A percentile compares a stretch with the other conserved stretches of the same genome.
phyloP scores from a whole-genome alignment of 1,140 invertebrate genomes.

The Temnothorax curvispinosus region DNA sequence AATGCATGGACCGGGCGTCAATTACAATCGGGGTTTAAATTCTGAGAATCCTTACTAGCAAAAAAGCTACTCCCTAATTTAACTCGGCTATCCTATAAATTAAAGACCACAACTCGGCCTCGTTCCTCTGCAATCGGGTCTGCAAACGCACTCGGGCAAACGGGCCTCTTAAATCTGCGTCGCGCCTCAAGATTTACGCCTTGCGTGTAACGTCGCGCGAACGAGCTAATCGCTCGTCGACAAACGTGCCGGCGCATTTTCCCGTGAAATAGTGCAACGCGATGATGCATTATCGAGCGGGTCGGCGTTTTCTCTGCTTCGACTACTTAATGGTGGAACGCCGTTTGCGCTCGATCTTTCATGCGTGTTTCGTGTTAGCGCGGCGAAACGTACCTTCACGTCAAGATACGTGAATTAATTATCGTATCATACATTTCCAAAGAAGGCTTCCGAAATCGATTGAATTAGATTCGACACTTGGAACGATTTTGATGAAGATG shows the following conservation, averaged over 20 bases:
- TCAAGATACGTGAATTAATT: conserved; percentile 51
- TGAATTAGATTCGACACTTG: not conserved
- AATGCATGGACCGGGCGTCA: conserved; percentile 18
- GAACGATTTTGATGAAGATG: not conserved
- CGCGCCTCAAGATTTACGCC: conserved; percentile 65
- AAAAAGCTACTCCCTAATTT: conserved; percentile 30
- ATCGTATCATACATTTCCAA: not conserved
- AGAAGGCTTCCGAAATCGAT: conserved; percentile 3
- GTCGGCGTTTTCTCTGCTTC: conserved; percentile 42
- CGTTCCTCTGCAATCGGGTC: conserved; percentile 37
- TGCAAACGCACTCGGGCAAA: conserved; percentile 34
- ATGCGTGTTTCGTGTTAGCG: conserved; percentile 8
- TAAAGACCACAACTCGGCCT: conserved; percentile 69
- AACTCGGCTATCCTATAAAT: conserved; percentile 65
- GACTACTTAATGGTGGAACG: conserved; percentile 39
- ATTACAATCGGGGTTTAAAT: conserved; percentile 56
- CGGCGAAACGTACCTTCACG: conserved; percentile 7
- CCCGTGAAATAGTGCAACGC: conserved; percentile 53
- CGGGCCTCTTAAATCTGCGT: conserved; percentile 57
- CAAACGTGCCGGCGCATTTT: conserved; percentile 53
- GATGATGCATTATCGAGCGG: conserved; percentile 55
- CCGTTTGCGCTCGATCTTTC: conserved; percentile 40
- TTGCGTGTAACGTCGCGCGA: conserved; percentile 45
- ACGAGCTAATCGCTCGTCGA: conserved; percentile 53
- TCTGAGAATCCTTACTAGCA: conserved; percentile 5